Evolutionary conservation across 2,888 invertebrate genomes (phyloP), one percentile per base, ranked within the genome.

Genomic region (Megamerina dolium): DNA sequence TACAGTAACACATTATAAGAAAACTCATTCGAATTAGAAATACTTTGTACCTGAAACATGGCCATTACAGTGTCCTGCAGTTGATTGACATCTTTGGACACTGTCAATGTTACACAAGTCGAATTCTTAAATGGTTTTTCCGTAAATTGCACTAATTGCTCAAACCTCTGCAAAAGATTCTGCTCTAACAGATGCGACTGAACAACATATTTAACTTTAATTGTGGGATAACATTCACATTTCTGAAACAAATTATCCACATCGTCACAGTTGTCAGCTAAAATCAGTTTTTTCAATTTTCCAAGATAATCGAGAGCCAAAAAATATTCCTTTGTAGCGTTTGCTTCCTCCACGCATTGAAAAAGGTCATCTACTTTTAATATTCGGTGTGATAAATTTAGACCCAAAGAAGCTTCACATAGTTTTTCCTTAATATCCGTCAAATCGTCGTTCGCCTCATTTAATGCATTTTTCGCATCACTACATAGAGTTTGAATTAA

Each of bases 371-470:
- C 69, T 5, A 77, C 75, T 31, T 79, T 62, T 33, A 71, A 48
- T 12, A 72, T 60, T 19, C 67, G 67, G 30, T 63, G 73, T 6
- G 63, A 61, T 6, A 67, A 56, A 9, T 55, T 68, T 16, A 82
- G 53, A n/a, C 78, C 77, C 52, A 78, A 73, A 16, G 75, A 74
- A 1, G 79, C 72, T 53, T 78, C 78, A 45, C 77, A 70, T 32
- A 86, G 64, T 26, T 76, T 71, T 12, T 70, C 61, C 1, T 77
- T 73, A 32, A 82, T 70, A 44, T 71, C 72, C 30, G 79, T 74
- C 51, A 85, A 70, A 58, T 81, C 81, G 36, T 76, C 75, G 38
- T 77, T 76, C 1, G 81, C 79, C 43, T 78, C 75, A 3, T 74
- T 67, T 30, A 86, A 71, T 50, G 82, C 79, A 17, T 75, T 73